Base-by-base conservation (phyloP, 2,888 invertebrate species). In the Stegophylla sp. region DNA sequence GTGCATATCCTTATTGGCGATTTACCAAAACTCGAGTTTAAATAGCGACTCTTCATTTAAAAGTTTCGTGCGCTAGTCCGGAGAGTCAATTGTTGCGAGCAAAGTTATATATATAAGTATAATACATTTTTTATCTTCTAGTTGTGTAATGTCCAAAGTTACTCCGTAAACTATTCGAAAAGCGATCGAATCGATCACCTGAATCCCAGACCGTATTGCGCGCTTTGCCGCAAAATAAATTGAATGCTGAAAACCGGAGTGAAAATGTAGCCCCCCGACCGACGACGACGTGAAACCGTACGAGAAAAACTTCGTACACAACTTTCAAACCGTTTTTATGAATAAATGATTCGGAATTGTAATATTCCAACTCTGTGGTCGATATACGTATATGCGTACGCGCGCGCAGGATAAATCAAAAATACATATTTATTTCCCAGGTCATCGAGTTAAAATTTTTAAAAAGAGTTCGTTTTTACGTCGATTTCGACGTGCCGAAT, bases 31-130 rank as follows among this genome's bases (percentile, higher is more conserved):
- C 26, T 28, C 26, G 26, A 45, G 13, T 61, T 73, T 41, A 43
- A 26, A 45, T 26, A 26, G 43, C 26, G 45, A 7, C 45, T 61
- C 28, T 61, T 73, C 20, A 63, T 75, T 75, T 63, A 51, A 75
- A 63, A 75, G 63, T 64, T 51, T 34, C 34, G 48, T 41, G 20
- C 20, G 45, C 28, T 15, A 28, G 48, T 28, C 23, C 10, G n/a
- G n/a, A 20, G 4, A 61, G 45, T 48, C 45, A 63, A 74, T 74
- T 74, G 74, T 74, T 48, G 26, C 20, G 45, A 48, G 45, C 48
- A 63, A 74, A 61, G 63, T 75, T 75, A 75, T n/a, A n/a, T n/a
- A n/a, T n/a, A n/a, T 34, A 63, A 74, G 45, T 63, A 74, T 63
- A 23, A 64, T 51, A 51, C 23, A 63, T 51, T 75, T 63, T 63